Conservation (phyloP, 2,113 vertebrate genomes). For the Colius striatus region DNA sequence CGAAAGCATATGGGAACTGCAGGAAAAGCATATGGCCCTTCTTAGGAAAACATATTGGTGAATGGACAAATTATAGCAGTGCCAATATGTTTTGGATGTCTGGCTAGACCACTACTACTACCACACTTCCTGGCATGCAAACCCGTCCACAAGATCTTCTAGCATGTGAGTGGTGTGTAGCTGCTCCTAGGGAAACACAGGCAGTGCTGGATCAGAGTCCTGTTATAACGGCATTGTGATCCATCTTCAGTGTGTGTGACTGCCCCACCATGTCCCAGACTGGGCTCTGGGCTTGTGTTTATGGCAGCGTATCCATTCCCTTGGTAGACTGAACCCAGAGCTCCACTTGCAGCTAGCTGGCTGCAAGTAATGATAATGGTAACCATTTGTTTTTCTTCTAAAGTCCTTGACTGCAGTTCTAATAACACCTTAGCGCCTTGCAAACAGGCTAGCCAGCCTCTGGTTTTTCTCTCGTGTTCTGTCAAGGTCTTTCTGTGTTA, state of each 20-base stretch:
- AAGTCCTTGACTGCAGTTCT: not conserved
- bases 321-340: slow-evolving; percentile 14
- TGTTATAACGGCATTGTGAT: not conserved
- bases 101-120: slow-evolving; percentile 75
- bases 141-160: slow-evolving; percentile 8
- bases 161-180: not conserved
- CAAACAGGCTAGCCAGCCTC: not conserved
- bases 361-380: not conserved
- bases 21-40: slow-evolving; percentile 82
- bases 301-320: not conserved
- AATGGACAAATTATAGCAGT: slow-evolving; percentile 79
- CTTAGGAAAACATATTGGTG: slow-evolving; percentile 81
- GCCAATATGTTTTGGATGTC: slow-evolving; percentile 77
- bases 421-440: not conserved
- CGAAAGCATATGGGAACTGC: slow-evolving; percentile 81
- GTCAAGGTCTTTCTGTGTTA: not conserved
- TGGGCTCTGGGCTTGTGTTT: not conserved
- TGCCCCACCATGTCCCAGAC: not conserved
- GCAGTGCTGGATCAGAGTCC: not conserved
- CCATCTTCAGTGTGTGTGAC: not conserved
- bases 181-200: not conserved
- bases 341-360: slow-evolving; percentile 41
- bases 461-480: not conserved
- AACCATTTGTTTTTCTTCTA: slow-evolving; percentile 1
- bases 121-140: slow-evolving; percentile 59